Percentiles rank a stretch among this genome's conserved stretches.
Conservation (phyloP, 2,797 vertebrate genomes). For the Sebastes iracundus region DNA sequence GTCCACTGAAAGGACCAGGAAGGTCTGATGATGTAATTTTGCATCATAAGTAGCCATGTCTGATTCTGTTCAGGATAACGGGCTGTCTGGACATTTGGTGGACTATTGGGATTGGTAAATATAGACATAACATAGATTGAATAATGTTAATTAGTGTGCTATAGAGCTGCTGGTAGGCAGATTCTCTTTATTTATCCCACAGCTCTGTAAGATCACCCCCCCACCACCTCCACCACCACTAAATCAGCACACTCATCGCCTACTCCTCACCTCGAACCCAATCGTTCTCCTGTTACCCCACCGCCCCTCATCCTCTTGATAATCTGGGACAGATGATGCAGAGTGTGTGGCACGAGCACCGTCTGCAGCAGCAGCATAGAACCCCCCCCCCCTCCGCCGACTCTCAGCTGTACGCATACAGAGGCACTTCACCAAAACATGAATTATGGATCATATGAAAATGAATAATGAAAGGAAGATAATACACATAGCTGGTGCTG, state of each 20-base stretch:
- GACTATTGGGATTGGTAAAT: background rate
- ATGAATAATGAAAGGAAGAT: constrained; percentile 71
- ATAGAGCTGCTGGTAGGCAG: background rate
- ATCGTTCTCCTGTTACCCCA: background rate
- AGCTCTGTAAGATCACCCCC: background rate
- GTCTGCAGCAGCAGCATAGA: constrained; percentile 19
- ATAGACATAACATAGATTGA: background rate
- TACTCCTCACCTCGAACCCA: background rate
- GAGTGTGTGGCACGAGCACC: constrained; percentile 28
- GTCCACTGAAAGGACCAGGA: too few relatives aligned
- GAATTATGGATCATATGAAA: constrained; percentile 71
- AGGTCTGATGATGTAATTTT: too few relatives aligned
- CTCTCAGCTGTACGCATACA: background rate
- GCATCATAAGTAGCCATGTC: too few relatives aligned
- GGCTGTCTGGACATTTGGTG: too few relatives aligned
- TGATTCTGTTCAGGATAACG: too few relatives aligned
- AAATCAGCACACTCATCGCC: constrained; percentile 9
- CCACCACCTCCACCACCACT: background rate
- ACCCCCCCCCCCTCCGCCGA: background rate
- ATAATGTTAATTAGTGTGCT: background rate
- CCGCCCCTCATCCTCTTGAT: background rate
- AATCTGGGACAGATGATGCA: constrained; percentile 55
- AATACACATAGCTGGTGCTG: constrained; percentile 26
- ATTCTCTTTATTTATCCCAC: too few relatives aligned
- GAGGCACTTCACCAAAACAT: constrained; percentile 57